Evolutionary conservation across 2,888 invertebrate species (phyloP), one percentile per base, ranked within the genome.

Genomic region (Drosophila rubida): DNA sequence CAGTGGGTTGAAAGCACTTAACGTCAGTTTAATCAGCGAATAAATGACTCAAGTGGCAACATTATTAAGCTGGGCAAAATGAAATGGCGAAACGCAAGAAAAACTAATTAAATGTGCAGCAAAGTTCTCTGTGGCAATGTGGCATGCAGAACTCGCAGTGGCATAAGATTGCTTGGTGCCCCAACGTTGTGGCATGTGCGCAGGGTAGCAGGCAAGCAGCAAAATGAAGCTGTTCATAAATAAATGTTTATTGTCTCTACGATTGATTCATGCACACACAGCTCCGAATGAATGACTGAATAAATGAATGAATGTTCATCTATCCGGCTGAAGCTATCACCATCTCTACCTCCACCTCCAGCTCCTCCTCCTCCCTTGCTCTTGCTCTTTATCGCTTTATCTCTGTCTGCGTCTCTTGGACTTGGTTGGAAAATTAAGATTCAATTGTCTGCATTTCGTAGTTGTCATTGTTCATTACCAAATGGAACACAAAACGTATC

Each of bases 381-480:
- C 13, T 53, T 11, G 0, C 41, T 61, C 32, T n/a, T 32, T n/a
- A 32, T 32, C 32, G 11, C n/a, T 32, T n/a, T 32, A n/a, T 32
- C 32, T n/a, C 11, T 32, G 11, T 32, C 32, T 32, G n/a, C 19
- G 25, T 25, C 25, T n/a, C 58, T 37, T 49, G 51, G 62, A 37
- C 59, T 53, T 48, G 46, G 66, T 60, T 71, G 70, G 60, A 65
- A 81, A 84, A 87, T 84, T 84, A 87, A 87, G 87, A 84, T 84
- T 84, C 84, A 81, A 87, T 87, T 84, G 87, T 87, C 80, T 84
- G 80, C 71, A 68, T 78, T 82, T 75, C 75, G 70, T 73, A 81
- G 85, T 87, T 84, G 80, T 87, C 83, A 80, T 75, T 81, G 81
- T 81, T 84, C 87, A 79, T 87, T 84, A 87, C 68, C 75, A 65